phyloP scores from a whole-genome alignment of 2,797 vertebrate species.

The Spinus olivaceus region DNA sequence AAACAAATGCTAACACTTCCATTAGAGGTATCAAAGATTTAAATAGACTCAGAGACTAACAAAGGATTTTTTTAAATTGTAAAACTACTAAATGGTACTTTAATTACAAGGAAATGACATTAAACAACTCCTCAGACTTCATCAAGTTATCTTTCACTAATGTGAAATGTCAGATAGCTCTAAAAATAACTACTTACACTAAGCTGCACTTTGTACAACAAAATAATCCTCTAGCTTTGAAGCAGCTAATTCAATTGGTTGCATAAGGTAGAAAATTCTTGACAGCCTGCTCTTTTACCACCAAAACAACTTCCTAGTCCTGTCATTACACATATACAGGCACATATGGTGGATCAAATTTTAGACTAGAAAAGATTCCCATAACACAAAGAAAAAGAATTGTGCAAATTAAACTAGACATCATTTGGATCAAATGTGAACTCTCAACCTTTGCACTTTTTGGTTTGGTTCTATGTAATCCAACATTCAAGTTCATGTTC shows the following conservation, averaged over 20 bases:
- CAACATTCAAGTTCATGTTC: neutral
- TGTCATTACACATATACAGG: neutral
- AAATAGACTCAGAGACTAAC: neutral
- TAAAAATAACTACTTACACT: constrained; percentile 6
- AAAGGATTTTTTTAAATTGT: neutral
- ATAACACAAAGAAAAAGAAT: neutral
- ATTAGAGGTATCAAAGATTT: neutral
- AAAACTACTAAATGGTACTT: neutral
- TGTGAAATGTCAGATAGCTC: neutral
- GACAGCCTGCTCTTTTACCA: neutral
- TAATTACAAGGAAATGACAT: neutral
- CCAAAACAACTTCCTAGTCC: neutral
- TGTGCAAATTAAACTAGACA: neutral
- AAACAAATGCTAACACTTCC: neutral
- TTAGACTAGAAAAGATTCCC: neutral
- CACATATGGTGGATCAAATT: neutral
- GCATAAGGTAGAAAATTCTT: neutral
- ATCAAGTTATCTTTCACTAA: neutral
- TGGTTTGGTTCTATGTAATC: neutral
- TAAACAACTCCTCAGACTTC: neutral
- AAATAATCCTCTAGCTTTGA: neutral
- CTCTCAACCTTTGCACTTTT: neutral
- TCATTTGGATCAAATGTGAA: neutral
- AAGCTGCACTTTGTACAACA: neutral
- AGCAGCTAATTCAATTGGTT: neutral